Evolutionary conservation across 2,888 invertebrate species (phyloP), one percentile per base, ranked within the genome.

Genomic region (Tenthredo scrophulariae): DNA sequence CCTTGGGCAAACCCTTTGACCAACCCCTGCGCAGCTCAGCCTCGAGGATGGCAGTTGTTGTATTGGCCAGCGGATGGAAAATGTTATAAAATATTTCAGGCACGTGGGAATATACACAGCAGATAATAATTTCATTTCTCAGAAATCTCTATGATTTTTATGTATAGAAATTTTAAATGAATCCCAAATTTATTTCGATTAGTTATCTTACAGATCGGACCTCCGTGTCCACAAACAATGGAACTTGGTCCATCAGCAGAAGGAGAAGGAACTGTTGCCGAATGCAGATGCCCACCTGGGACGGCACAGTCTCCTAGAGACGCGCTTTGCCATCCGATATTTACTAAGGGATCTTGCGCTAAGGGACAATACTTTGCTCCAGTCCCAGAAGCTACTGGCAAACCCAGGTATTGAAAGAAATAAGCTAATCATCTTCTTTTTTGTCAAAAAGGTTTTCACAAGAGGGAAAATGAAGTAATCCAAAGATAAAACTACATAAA

Each of bases 51-150:
- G 98, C 97, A 97, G 90, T 94, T 97, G 91, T 94, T 98, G 84
- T 97, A 96, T 93, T 98, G 97, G 97, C 96, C 97, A 10, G 95
- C 95, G 0, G 96, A 98, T 91, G 96, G 97, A 87, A 96, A 97
- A 93, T 98, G 98, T 94, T 97, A 98, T 92, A 97, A 97, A 92
- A 98, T 98, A 93, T 98, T 97, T 91, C 96, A 97, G 94, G 96
- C 95, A 91, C 88, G 87, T 88, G 58, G 77, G 85, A 86, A 33
- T 46, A 75, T 62, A 83, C 83, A 54, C 26, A 50, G 70, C 29
- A 46, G 80, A 86, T n/a, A 5, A 67, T 40, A 22, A 67, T 67
- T 67, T 33, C 33, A 18, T 6, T 33, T 18, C 67, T 33, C 33
- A 67, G 33, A 67, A 33, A 33, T 67, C 67, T 18, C 62, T 67